Evolutionary conservation across 2,888 invertebrate species (phyloP).

Genomic region (Cephus runcator): DNA sequence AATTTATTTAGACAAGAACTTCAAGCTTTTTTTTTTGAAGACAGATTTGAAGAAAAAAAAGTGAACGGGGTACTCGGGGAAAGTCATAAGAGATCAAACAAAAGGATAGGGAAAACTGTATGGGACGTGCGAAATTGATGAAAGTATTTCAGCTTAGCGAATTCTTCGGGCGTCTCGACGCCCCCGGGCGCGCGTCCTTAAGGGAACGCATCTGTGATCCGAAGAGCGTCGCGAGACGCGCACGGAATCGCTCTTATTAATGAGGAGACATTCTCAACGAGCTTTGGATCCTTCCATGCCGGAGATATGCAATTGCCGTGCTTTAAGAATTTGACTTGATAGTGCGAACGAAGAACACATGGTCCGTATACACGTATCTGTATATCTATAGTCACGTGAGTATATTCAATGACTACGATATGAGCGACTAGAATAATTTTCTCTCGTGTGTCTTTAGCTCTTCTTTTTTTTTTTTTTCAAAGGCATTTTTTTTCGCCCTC

Average conservation of each 20-base stretch:
- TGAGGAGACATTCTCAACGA: slow-evolving; percentile 60
- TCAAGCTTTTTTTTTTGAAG: not conserved
- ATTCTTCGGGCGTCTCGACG: slow-evolving; percentile 39
- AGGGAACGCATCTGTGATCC: slow-evolving; percentile 25
- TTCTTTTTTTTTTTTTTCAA: not conserved
- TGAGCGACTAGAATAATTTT: not conserved
- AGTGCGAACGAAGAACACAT: slow-evolving; percentile 40
- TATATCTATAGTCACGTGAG: not conserved
- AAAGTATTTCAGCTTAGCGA: slow-evolving; percentile 42
- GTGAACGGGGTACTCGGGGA: not conserved
- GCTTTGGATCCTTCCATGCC: slow-evolving; percentile 47
- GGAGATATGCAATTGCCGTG: slow-evolving; percentile 38
- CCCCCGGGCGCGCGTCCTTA: slow-evolving; percentile 21
- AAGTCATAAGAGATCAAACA: not conserved
- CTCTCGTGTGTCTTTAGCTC: not conserved
- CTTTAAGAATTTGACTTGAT: slow-evolving; percentile 30
- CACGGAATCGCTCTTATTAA: slow-evolving; percentile 55
- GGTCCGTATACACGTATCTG: slow-evolving; percentile 18
- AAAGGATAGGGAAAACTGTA: not conserved
- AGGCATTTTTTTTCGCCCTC: not conserved
- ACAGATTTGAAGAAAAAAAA: not conserved
- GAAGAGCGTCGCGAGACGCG: slow-evolving; percentile 20
- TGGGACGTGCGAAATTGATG: slow-evolving; percentile 55
- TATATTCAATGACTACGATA: not conserved
- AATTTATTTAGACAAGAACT: not conserved